Evolutionary conservation across 2,113 vertebrate species (phyloP).

Genomic region (Ciconia boyciana): DNA sequence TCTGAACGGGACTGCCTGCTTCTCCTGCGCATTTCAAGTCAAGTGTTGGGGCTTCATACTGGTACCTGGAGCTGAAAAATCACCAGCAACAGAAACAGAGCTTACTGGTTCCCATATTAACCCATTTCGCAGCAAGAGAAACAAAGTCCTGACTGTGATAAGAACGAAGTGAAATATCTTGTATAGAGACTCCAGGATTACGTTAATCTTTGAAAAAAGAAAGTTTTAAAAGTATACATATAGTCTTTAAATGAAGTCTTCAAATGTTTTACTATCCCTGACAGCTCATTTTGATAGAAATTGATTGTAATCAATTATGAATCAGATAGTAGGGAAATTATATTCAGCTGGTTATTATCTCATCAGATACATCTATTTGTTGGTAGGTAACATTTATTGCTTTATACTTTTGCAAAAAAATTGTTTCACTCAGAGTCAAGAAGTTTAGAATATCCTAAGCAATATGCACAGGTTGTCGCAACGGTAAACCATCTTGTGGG

Average conservation of each 20-base stretch:
- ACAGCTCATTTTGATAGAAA: background rate
- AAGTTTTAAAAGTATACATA: background rate
- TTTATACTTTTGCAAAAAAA: background rate
- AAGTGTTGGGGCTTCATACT: background rate
- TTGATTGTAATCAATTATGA: background rate
- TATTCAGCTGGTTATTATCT: background rate
- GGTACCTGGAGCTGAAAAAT: background rate
- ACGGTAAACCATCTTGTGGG: background rate
- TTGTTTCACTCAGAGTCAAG: background rate
- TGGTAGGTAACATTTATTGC: fast-evolving
- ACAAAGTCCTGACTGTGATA: background rate
- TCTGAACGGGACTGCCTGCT: background rate
- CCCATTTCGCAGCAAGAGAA: background rate
- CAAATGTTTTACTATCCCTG: background rate
- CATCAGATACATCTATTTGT: background rate
- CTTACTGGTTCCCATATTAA: background rate
- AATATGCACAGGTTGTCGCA: fast-evolving
- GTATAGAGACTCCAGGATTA: background rate
- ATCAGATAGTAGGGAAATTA: background rate
- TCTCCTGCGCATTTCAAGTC: background rate
- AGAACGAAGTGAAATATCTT: background rate
- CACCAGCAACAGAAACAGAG: background rate
- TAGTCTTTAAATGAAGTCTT: background rate
- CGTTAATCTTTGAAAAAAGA: background rate
- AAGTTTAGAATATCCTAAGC: background rate